These are phyloP conservation scores for Harlomillsia oculata DNA, from an alignment of 1,140 invertebrate species.

Conservation along the genomic window DNA sequence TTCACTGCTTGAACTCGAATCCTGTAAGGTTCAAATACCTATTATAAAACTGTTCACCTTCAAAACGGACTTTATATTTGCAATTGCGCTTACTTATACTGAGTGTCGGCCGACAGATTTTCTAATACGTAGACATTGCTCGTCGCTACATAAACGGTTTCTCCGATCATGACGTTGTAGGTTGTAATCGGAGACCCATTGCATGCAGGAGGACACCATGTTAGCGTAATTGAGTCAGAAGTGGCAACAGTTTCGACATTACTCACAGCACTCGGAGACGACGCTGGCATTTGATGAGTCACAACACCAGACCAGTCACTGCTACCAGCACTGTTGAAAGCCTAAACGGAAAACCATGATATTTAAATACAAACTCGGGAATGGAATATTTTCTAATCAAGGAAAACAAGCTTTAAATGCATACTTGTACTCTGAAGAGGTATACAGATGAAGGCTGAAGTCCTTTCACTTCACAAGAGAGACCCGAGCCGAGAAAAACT, in stretches of 20 bases:
- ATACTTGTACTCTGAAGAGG: conserved; percentile 60
- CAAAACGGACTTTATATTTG: too few species aligned
- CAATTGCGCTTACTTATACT: conserved; percentile 46
- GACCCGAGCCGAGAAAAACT: conserved; percentile 44
- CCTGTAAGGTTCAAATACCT: conserved; percentile 40
- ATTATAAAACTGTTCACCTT: neutral
- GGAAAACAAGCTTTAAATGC: neutral
- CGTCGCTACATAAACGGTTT: conserved; percentile 19
- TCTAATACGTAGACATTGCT: conserved; percentile 39
- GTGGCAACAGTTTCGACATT: conserved; percentile 51
- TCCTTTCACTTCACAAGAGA: conserved; percentile 56
- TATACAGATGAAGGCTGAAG: conserved; percentile 65
- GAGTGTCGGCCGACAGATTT: conserved; percentile 47
- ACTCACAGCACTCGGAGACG: conserved; percentile 58
- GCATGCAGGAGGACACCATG: conserved; percentile 59
- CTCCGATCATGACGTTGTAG: conserved; percentile 61
- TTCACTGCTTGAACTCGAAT: conserved; percentile 71
- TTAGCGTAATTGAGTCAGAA: conserved; percentile 54
- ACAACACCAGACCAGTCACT: conserved; percentile 58
- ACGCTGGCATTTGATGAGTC: conserved; percentile 56
- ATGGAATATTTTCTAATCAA: neutral
- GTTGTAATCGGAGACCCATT: conserved; percentile 62
- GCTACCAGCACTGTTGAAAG: conserved; percentile 63
- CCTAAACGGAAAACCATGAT: conserved; percentile 41
- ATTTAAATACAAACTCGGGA: neutral